Evolutionary conservation across 2,113 vertebrate genomes (phyloP).

Genomic region (Chiloscyllium plagiosum): DNA sequence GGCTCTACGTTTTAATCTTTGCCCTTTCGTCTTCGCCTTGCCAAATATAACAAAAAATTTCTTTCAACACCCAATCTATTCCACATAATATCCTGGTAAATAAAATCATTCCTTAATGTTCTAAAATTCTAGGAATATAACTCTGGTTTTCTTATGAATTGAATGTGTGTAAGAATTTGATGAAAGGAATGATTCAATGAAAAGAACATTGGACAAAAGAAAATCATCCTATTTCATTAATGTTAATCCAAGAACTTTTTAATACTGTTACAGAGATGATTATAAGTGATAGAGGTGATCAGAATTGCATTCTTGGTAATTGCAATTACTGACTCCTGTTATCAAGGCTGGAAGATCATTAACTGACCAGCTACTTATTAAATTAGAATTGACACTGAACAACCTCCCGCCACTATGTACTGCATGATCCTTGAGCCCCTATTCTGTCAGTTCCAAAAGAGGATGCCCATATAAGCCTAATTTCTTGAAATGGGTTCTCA

Average conservation of each 20-base stretch:
- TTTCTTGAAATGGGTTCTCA: background rate
- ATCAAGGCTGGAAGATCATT: background rate
- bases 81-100: no score
- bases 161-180: background rate
- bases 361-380: background rate
- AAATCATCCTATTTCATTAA: background rate
- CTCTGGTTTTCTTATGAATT: background rate
- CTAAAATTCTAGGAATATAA: no score
- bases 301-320: background rate
- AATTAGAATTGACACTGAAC: background rate
- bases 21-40: background rate
- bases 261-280: background rate
- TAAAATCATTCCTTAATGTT: no score
- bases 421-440: background rate
- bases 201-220: background rate
- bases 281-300: background rate
- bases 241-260: background rate
- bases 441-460: background rate
- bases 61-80: no score
- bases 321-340: background rate
- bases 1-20: background rate
- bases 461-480: background rate
- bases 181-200: background rate
- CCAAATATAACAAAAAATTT: no score
- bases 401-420: background rate